phyloP scores from a whole-genome alignment of 2,797 vertebrate genomes.

The Myotis daubentonii region DNA sequence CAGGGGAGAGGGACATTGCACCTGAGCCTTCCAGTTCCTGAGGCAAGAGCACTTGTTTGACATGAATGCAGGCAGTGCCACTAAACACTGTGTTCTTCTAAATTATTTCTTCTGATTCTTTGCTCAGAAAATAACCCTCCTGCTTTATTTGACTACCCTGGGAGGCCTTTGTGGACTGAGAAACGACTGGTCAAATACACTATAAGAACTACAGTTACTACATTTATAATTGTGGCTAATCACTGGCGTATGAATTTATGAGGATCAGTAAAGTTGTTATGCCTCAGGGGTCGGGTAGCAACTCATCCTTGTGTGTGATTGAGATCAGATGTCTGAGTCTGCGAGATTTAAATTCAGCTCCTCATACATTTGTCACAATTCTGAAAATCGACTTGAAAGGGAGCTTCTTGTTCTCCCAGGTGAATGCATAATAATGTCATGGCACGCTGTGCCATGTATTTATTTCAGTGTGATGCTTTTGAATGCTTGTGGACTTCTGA shows the following conservation, averaged over 20 bases:
- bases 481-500: neutral
- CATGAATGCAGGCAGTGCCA: neutral
- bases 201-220: neutral
- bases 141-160: neutral
- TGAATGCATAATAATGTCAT: neutral
- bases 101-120: neutral
- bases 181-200: neutral
- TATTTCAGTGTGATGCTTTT: neutral
- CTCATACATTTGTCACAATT: neutral
- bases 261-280: neutral
- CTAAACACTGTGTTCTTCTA: neutral
- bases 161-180: neutral
- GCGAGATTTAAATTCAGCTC: neutral
- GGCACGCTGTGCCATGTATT: no score
- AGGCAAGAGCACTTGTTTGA: neutral
- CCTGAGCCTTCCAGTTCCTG: neutral
- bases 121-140: neutral
- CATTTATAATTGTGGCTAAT: neutral
- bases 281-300: no score
- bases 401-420: neutral
- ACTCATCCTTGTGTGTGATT: neutral
- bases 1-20: neutral
- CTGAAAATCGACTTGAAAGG: neutral
- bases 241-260: neutral
- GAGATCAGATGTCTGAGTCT: neutral